A percentile compares a stretch with the other conserved stretches of the same genome.
phyloP scores from a whole-genome alignment of 2,888 invertebrate species.

The Liopterus haemorrhoidalis region DNA sequence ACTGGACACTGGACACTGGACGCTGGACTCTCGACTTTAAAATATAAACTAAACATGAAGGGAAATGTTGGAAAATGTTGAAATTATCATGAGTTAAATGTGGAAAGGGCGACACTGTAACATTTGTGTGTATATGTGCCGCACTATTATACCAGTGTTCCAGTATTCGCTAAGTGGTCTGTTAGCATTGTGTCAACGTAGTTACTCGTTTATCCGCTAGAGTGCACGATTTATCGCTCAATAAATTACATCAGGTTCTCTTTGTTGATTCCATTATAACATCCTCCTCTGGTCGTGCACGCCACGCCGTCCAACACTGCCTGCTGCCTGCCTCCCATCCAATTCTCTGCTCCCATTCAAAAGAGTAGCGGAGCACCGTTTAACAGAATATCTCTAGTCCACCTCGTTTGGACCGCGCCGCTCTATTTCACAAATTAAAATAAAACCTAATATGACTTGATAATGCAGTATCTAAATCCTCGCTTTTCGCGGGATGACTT shows the following conservation, averaged over 20 bases:
- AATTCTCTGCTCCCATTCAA: background rate
- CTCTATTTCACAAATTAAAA: too few species aligned
- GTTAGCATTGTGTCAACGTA: slow-evolving; percentile 47
- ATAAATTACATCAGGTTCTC: slow-evolving; percentile 41
- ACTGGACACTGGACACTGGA: too few species aligned
- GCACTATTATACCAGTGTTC: slow-evolving; percentile 1
- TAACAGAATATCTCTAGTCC: too few species aligned
- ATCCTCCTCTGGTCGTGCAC: slow-evolving; percentile 38
- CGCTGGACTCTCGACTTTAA: too few species aligned
- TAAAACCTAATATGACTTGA: too few species aligned
- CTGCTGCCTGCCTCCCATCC: background rate
- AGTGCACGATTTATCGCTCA: slow-evolving; percentile 48
- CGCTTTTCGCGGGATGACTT: too few species aligned
- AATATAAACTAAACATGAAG: too few species aligned
- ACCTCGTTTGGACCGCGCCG: too few species aligned
- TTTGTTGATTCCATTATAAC: slow-evolving; percentile 24
- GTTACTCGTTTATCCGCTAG: slow-evolving; percentile 46
- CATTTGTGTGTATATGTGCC: slow-evolving; percentile 25
- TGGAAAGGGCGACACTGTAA: slow-evolving; percentile 8
- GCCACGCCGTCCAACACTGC: slow-evolving; percentile 18
- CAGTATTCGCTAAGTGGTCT: slow-evolving; percentile 43
- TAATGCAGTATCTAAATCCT: too few species aligned
- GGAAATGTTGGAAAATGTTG: slow-evolving; percentile 5
- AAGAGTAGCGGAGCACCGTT: background rate
- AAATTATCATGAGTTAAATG: slow-evolving; percentile 12